Base-by-base conservation (phyloP, 1,140 invertebrate genomes). In the Eurosta solidaginis region DNA sequence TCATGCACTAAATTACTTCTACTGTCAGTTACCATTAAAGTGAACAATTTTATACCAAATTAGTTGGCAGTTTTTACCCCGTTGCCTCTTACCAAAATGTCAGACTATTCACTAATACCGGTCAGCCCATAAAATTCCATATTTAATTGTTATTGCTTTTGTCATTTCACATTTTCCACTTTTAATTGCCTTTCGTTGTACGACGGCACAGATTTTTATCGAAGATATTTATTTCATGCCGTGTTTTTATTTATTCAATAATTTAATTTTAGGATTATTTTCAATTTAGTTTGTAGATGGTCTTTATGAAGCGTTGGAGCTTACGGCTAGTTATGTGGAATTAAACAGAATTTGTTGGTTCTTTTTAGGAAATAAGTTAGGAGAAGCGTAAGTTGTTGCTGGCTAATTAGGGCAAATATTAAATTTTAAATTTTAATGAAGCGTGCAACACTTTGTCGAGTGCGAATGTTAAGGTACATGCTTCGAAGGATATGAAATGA, bases 111-210 rank as follows among this genome's bases (percentile, higher is more conserved):
- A 47, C 4, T 14, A 47, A 47, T 47, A 14, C 33, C 27, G n/a
- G n/a, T 36, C 12, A n/a, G 27, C 29, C n/a, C 7, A 17, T 20
- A 40, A 17, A 68, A n/a, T n/a, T n/a, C n/a, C n/a, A n/a, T n/a
- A n/a, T n/a, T n/a, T 68, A 68, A 42, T 22, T 68, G 27, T 40
- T 20, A 68, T 68, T 68, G 33, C 59, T 68, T 68, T 29, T 68
- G 59, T 20, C 4, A 68, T 68, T 68, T 68, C 33, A 6, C n/a
- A 40, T 20, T 40, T 68, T 68, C 59, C 2, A 9, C 33, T 68
- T 5, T n/a, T 68, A 68, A 68, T 68, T 68, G 59, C 7, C 14
- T n/a, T 68, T 68, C 59, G n/a, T 40, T 68, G n/a, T 40, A 27
- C 20, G n/a, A n/a, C n/a, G 59, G 17, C 59, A 68, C 17, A 68